These are phyloP conservation scores for Coreius guichenoti DNA, from an alignment of 2,797 vertebrate species.

Conservation along the genomic window DNA sequence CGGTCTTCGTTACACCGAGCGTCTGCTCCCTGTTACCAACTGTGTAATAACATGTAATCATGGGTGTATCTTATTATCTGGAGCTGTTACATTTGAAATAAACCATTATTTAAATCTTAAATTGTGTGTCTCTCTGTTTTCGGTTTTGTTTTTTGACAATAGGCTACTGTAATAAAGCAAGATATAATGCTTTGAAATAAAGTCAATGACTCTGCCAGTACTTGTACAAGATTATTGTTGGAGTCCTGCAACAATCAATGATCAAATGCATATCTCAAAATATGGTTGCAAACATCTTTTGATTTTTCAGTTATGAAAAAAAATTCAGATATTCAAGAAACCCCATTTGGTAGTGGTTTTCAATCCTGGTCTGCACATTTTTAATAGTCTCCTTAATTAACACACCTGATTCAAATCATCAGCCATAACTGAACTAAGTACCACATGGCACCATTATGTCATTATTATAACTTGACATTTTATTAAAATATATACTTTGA, in stretches of 20 bases:
- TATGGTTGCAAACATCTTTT: neutral
- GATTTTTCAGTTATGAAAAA: neutral
- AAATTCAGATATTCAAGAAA: too few relatives aligned
- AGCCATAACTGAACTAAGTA: neutral
- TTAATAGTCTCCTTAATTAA: too few relatives aligned
- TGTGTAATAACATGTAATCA: conserved; percentile 12
- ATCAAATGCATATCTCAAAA: neutral
- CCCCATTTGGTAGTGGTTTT: neutral
- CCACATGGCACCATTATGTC: neutral
- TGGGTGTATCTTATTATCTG: conserved; percentile 37
- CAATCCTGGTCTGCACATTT: neutral
- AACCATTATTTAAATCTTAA: conserved; percentile 63
- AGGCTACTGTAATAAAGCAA: neutral
- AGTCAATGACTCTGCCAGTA: neutral
- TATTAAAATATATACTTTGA: neutral
- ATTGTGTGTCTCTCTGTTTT: neutral
- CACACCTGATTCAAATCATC: neutral
- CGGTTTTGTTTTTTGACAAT: too few relatives aligned
- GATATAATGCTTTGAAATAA: neutral
- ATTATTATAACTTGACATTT: neutral
- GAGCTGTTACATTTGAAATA: conserved; percentile 62
- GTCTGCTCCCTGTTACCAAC: conserved; percentile 3
- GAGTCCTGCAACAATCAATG: neutral
- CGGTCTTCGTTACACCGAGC: conserved; percentile 35
- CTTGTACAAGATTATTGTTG: neutral